Evolutionary conservation across 92 coral and sea anemone species (phyloP).

Genomic region (Blastomussa wellsi): DNA sequence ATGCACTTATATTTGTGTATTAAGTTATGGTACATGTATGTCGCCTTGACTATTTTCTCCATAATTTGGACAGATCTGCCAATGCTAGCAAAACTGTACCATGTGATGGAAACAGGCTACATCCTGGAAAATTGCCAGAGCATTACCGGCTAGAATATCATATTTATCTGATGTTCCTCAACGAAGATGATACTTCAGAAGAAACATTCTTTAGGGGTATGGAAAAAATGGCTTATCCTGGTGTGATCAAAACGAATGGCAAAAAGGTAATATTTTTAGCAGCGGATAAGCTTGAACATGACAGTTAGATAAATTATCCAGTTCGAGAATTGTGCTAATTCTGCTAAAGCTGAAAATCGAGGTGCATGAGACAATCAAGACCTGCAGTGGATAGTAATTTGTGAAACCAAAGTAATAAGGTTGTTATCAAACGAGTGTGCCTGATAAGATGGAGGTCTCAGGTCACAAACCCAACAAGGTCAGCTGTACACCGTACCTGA

Average conservation of each 20-base stretch:
- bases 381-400: too few species aligned
- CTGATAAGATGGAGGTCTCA: too few species aligned
- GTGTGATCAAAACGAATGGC: slow-evolving; percentile 76
- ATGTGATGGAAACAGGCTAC: slow-evolving; percentile 53
- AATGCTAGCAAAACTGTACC: slow-evolving; percentile 31
- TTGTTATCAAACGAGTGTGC: too few species aligned
- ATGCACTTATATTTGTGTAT: too few species aligned
- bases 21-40: too few species aligned
- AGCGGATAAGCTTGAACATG: background rate
- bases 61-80: slow-evolving; percentile 16
- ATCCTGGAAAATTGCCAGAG: slow-evolving; percentile 52
- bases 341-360: too few species aligned
- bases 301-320: too few species aligned
- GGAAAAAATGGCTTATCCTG: slow-evolving; percentile 88
- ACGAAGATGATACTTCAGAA: slow-evolving; percentile 77
- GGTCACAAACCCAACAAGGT: too few species aligned
- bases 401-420: too few species aligned
- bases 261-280: slow-evolving; percentile 56
- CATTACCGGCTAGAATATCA: slow-evolving; percentile 83
- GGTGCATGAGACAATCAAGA: too few species aligned
- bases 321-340: too few species aligned
- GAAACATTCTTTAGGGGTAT: slow-evolving; percentile 69
- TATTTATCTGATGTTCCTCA: slow-evolving; percentile 82
- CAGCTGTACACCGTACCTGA: too few species aligned
- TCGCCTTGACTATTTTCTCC: background rate